These are phyloP conservation scores for Neotoma lepida DNA, from an alignment of 2,113 vertebrate species.

Conservation along the genomic window DNA sequence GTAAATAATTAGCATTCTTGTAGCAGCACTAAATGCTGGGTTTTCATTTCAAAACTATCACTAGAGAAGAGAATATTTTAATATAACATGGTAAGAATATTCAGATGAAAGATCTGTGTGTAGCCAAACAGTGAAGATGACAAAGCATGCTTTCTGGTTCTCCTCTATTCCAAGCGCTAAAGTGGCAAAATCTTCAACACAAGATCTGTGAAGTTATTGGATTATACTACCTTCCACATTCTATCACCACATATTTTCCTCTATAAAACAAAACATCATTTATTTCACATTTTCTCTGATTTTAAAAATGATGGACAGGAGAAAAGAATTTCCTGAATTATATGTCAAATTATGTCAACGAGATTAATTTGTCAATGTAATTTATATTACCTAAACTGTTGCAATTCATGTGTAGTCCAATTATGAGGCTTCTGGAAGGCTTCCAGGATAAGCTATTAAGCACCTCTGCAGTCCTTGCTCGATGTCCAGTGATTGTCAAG, in stretches of 20 bases:
- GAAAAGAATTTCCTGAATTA: not conserved
- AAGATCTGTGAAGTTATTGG: not conserved
- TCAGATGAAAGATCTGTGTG: not conserved
- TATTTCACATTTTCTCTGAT: not conserved
- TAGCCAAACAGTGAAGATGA: not conserved
- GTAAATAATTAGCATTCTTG: slow-evolving; percentile 53
- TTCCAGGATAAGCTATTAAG: not conserved
- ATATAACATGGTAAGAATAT: not conserved
- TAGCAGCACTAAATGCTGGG: not conserved
- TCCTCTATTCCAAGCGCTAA: not conserved
- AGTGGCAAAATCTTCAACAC: not conserved
- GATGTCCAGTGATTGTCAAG: not conserved
- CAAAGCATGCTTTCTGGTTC: not conserved
- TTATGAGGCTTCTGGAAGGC: not conserved
- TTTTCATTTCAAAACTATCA: slow-evolving; percentile 32
- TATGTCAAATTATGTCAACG: not conserved
- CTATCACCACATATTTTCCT: not conserved
- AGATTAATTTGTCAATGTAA: not conserved
- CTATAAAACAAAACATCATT: not conserved
- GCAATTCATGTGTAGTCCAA: not conserved
- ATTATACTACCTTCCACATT: not conserved
- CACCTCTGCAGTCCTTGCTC: not conserved
- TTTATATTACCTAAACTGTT: not conserved
- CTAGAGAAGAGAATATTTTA: not conserved
- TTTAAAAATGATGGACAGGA: not conserved